These are phyloP conservation scores for Lineus longissimus DNA, from an alignment of 1,140 invertebrate genomes.

Conservation along the genomic window DNA sequence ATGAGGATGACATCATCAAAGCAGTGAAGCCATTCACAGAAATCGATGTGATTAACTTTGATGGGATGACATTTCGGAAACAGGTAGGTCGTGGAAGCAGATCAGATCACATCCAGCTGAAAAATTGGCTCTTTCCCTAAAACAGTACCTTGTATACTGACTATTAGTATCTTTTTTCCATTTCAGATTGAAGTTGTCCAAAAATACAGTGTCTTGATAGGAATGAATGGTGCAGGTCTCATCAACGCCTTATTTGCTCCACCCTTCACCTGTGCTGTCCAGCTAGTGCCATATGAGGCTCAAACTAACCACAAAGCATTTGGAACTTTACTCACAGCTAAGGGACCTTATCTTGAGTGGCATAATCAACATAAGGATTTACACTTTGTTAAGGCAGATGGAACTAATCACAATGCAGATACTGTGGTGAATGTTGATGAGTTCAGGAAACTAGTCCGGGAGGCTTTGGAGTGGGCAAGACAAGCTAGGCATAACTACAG, in stretches of 20 bases:
- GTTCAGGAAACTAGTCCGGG: conserved; percentile 20
- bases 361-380: conserved; percentile 23
- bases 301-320: conserved; percentile 23
- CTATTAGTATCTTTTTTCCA: not conserved
- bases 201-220: conserved; percentile 26
- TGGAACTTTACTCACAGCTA: conserved; percentile 14
- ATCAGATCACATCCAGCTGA: not conserved
- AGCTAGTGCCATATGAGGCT: conserved; percentile 29
- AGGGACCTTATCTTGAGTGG: conserved; percentile 29
- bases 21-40: conserved; percentile 14
- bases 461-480: conserved; percentile 13
- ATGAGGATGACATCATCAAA: conserved; percentile 27
- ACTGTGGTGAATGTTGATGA: conserved; percentile 25
- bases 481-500: too few species aligned
- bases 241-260: conserved; percentile 30
- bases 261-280: conserved; percentile 23
- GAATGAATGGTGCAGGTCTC: conserved; percentile 33
- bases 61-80: conserved; percentile 22
- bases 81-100: conserved; percentile 18
- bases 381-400: conserved; percentile 7
- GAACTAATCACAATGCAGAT: conserved; percentile 20
- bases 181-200: conserved; percentile 28
- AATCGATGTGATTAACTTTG: conserved; percentile 26
- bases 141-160: not conserved
- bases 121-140: not conserved